Conservation (phyloP, 2,888 invertebrate species). For the Isoperla grammatica region DNA sequence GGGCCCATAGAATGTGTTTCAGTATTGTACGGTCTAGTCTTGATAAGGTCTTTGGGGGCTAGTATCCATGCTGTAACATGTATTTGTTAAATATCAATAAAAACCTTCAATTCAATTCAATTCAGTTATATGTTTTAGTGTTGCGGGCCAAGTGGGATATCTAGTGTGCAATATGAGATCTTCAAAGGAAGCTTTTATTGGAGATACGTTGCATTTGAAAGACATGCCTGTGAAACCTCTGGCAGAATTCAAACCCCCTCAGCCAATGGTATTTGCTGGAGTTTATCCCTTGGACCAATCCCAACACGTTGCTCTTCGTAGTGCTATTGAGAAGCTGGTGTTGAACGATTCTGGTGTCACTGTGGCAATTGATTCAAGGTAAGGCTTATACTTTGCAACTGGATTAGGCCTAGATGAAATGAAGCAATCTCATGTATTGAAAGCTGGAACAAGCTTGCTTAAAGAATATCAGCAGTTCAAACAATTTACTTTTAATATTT, state of each 20-base stretch:
- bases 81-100: too few relatives aligned
- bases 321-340: constrained; percentile 84
- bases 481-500: too few relatives aligned
- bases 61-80: too few relatives aligned
- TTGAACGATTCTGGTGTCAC: constrained; percentile 92
- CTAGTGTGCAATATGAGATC: constrained; percentile 74
- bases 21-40: too few relatives aligned
- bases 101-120: too few relatives aligned
- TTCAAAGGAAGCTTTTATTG: constrained; percentile 65
- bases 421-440: too few relatives aligned
- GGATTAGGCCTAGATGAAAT: not conserved
- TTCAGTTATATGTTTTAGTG: too few relatives aligned
- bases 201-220: constrained; percentile 65
- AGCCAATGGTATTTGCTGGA: constrained; percentile 83
- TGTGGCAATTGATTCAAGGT: constrained; percentile 78
- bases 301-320: constrained; percentile 64
- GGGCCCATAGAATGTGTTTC: too few relatives aligned
- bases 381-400: constrained; percentile 28
- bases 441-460: too few relatives aligned
- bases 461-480: too few relatives aligned
- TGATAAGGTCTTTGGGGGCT: too few relatives aligned
- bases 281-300: constrained; percentile 89
- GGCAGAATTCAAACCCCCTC: constrained; percentile 56
- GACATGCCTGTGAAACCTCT: constrained; percentile 52
- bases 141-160: constrained; percentile 92